These are phyloP conservation scores for Otis tarda DNA, from an alignment of 2,113 vertebrate genomes.

Conservation along the genomic window DNA sequence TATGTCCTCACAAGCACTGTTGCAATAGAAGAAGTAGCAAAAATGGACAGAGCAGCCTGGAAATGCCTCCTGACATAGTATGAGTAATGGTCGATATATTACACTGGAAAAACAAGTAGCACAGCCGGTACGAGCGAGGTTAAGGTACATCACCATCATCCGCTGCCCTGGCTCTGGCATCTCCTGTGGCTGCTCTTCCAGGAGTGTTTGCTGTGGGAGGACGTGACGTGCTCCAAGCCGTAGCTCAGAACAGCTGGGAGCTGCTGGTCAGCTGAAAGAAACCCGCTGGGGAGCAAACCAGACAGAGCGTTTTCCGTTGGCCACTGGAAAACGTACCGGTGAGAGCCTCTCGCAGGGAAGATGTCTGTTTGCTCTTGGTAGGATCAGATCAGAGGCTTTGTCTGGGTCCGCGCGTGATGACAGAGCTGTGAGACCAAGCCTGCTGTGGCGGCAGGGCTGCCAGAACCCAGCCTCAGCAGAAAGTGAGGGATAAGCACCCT, in stretches of 20 bases:
- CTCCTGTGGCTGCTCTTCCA: neutral
- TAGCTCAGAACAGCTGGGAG: neutral
- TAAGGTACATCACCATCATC: neutral
- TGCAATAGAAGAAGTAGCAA: neutral
- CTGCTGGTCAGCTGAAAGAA: neutral
- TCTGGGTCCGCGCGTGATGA: neutral
- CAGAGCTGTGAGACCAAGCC: accelerated
- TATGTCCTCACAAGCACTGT: neutral
- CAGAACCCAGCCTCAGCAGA: neutral
- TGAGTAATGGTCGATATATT: accelerated
- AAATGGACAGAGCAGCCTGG: neutral
- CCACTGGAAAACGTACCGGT: neutral
- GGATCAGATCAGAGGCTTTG: neutral
- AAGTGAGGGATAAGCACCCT: neutral
- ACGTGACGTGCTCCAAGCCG: neutral
- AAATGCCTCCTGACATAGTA: neutral
- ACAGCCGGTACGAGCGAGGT: accelerated
- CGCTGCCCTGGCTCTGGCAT: neutral
- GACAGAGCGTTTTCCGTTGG: neutral
- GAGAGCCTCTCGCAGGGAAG: neutral
- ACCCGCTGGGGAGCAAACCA: neutral
- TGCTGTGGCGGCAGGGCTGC: neutral
- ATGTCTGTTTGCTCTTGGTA: neutral
- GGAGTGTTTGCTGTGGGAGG: neutral
- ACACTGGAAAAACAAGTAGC: neutral